Conservation (phyloP, 2,113 vertebrate species). For the Electrona antarctica region DNA sequence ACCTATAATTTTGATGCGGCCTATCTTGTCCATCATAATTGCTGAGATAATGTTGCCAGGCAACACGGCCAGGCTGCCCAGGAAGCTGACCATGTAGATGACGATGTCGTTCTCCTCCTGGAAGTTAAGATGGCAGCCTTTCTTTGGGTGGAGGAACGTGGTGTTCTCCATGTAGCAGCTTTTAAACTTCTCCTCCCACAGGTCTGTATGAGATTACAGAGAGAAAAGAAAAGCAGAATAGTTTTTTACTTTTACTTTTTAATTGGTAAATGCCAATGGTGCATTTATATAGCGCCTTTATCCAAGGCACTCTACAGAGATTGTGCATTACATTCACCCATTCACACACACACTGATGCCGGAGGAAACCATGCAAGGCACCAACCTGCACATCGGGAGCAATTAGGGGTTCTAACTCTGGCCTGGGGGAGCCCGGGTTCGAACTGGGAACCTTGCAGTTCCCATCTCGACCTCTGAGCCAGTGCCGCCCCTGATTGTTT, state of each 20-base stretch:
- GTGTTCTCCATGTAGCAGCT: constrained; percentile 87
- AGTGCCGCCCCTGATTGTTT: not conserved
- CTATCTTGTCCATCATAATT: constrained; percentile 94
- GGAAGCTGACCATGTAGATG: constrained; percentile 97
- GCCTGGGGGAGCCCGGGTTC: too few species aligned
- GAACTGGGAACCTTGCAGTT: too few species aligned
- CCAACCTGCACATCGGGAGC: too few species aligned
- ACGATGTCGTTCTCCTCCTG: constrained; percentile 94
- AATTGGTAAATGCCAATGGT: not conserved
- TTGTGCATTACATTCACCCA: too few species aligned
- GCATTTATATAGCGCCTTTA: too few species aligned
- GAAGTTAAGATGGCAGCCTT: constrained; percentile 93
- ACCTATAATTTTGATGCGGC: constrained; percentile 95
- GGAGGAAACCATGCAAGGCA: too few species aligned
- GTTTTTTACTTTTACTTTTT: not conserved
- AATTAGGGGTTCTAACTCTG: too few species aligned
- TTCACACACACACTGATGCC: not conserved
- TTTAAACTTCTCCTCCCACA: constrained; percentile 91
- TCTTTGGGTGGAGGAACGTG: constrained; percentile 85
- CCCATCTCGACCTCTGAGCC: not conserved
- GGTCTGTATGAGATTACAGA: constrained; percentile 76
- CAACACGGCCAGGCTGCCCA: constrained; percentile 92
- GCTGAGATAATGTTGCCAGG: constrained; percentile 97
- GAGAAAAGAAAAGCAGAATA: not conserved
- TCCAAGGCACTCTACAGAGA: too few species aligned